Evolutionary conservation across 2,888 invertebrate genomes (phyloP).

Genomic region (Stenotaenia linearis): DNA sequence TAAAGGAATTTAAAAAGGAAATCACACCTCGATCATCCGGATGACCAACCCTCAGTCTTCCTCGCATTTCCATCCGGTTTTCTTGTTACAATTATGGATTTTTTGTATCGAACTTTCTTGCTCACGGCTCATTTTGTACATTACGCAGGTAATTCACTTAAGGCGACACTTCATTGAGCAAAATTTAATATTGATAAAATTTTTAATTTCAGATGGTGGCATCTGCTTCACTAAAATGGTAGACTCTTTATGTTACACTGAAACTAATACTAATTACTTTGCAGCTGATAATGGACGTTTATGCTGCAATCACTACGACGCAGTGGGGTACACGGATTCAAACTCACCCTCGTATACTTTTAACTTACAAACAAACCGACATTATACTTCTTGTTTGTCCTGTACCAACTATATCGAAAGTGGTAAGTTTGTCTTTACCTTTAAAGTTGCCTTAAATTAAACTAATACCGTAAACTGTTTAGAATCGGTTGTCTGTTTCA

Average conservation of each 20-base stretch:
- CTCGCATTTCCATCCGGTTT: background rate
- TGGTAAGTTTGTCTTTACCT: background rate
- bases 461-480: background rate
- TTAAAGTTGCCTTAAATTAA: background rate
- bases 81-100: background rate
- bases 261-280: background rate
- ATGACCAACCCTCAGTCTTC: background rate
- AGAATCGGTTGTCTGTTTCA: background rate
- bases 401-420: background rate
- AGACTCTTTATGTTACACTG: background rate
- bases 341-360: background rate
- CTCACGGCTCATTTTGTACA: background rate
- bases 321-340: background rate
- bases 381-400: background rate
- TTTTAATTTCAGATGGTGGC: background rate
- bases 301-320: background rate
- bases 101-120: background rate
- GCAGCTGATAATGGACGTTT: background rate
- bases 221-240: background rate
- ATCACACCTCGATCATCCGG: background rate
- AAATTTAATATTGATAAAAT: background rate
- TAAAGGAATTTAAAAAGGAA: background rate
- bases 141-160: background rate
- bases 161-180: too few species aligned
- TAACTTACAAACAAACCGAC: background rate